Evolutionary conservation across 2,888 invertebrate species (phyloP), one percentile per base, ranked within the genome.

Genomic region (Ectropis crepuscularia): DNA sequence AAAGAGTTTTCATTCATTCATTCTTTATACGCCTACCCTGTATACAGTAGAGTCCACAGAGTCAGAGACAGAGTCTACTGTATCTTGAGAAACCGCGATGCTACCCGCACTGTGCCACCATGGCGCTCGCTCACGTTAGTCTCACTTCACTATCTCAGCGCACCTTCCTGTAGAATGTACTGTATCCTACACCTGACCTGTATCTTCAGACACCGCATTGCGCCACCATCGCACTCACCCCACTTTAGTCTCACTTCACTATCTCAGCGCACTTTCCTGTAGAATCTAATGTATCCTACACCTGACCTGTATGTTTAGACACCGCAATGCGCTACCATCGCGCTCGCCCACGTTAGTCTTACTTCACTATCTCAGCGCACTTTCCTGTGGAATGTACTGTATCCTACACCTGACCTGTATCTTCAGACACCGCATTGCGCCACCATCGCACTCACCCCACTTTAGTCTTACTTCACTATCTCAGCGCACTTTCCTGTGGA

Each of bases 51-150:
- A n/a, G n/a, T n/a, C n/a, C n/a, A n/a, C n/a, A n/a, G n/a, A n/a
- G n/a, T n/a, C n/a, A n/a, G n/a, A n/a, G n/a, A n/a, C n/a, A n/a
- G n/a, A n/a, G n/a, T n/a, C n/a, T n/a, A n/a, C n/a, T n/a, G n/a
- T n/a, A n/a, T n/a, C n/a, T n/a, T n/a, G n/a, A n/a, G n/a, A n/a
- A n/a, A n/a, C n/a, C n/a, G n/a, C n/a, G n/a, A n/a, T n/a, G 16
- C 16, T 28, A 28, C 16, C 16, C 16, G 4, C 16, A 28, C 16
- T 28, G 16, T 4, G 16, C 16, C 10, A 73, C 85, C 10, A 85
- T 91, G 4, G 91, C 89, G 43, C 83, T 87, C 2, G 80, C 88
- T 89, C 90, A 39, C 91, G 92, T 91, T 63, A 82, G 86, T 74
- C 11, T 8, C 5, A 45, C 49, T 28, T 36, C 6, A 9, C 11